phyloP scores from a whole-genome alignment of 2,113 vertebrate species.

The Malurus melanocephalus region DNA sequence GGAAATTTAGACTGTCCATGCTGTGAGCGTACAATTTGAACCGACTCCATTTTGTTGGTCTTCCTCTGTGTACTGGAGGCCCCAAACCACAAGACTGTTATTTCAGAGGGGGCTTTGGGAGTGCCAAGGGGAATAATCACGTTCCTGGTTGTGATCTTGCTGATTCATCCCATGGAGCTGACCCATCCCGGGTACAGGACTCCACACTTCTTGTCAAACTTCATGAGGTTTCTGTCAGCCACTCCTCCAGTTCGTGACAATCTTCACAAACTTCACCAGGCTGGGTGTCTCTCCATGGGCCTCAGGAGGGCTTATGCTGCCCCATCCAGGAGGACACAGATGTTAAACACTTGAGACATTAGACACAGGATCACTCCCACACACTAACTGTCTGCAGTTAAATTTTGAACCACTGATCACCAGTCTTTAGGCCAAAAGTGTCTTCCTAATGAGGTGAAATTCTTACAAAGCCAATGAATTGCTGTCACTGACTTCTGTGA shows the following conservation, averaged over 20 bases:
- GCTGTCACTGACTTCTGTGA: background rate
- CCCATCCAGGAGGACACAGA: rapidly evolving
- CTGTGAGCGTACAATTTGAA: background rate
- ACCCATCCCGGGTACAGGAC: background rate
- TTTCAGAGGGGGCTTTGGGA: background rate
- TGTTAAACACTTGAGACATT: background rate
- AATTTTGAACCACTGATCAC: background rate
- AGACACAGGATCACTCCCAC: background rate
- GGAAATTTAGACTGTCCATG: background rate
- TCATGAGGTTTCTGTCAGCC: background rate
- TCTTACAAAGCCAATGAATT: background rate
- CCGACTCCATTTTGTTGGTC: background rate
- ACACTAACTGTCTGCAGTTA: background rate
- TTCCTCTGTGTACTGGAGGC: background rate
- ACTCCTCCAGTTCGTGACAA: background rate
- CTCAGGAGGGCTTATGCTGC: background rate
- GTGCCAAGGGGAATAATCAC: background rate
- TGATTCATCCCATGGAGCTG: background rate
- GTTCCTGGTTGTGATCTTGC: background rate
- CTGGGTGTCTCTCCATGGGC: background rate
- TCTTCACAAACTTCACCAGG: background rate
- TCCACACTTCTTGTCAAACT: background rate
- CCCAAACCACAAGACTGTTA: background rate
- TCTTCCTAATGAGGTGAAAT: background rate
- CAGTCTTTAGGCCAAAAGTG: background rate